phyloP scores from a whole-genome alignment of 92 coral and sea anemone species.

The Epizoanthus stellaris region DNA sequence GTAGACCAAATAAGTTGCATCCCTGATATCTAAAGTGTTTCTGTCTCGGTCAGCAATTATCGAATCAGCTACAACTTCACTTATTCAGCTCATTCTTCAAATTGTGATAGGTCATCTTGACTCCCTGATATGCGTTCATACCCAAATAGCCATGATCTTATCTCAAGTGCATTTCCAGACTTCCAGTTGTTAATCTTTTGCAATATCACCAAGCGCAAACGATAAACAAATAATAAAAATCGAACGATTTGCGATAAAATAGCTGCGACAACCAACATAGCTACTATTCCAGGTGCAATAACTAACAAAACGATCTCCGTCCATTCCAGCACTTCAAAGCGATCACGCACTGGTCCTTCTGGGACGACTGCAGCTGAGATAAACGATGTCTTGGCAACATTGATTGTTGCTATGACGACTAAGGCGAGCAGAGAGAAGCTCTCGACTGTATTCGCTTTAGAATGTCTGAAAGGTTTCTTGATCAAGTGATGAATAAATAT shows the following conservation, averaged over 20 bases:
- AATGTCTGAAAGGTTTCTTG: constrained; percentile 33
- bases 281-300: not conserved
- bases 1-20: too few relatives aligned
- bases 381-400: constrained; percentile 30
- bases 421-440: constrained; percentile 18
- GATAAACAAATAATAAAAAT: not conserved
- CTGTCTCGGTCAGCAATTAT: too few relatives aligned
- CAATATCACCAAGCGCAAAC: not conserved
- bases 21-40: too few relatives aligned
- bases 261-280: not conserved
- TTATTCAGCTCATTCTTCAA: too few relatives aligned
- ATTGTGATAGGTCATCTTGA: too few relatives aligned
- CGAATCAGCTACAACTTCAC: too few relatives aligned
- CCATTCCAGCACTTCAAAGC: constrained; percentile 29
- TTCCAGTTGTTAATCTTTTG: too few relatives aligned
- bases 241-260: constrained; percentile 22
- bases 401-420: constrained; percentile 43
- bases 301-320: constrained; percentile 29
- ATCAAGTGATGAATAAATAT: constrained; percentile 41
- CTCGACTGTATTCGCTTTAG: constrained; percentile 37
- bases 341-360: not conserved
- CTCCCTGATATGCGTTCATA: too few relatives aligned
- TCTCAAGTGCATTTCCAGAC: too few relatives aligned
- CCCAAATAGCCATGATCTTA: too few relatives aligned
- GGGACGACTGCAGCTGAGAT: constrained; percentile 45